Percentiles rank a stretch among this genome's conserved stretches.
These are phyloP conservation scores for Ceraclea dissimilis DNA, from an alignment of 2,888 invertebrate species.

Conservation along the genomic window DNA sequence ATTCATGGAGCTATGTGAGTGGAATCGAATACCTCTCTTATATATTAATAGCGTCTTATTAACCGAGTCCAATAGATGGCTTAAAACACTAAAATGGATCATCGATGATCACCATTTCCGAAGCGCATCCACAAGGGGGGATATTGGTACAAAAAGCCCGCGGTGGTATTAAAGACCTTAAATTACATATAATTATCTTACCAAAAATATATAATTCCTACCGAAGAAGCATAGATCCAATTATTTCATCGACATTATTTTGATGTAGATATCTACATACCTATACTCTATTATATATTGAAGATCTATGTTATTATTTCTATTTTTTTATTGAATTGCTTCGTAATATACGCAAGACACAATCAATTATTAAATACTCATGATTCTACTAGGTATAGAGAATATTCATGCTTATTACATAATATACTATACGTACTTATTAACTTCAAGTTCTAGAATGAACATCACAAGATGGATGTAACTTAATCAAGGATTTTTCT, in stretches of 20 bases:
- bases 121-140: not conserved
- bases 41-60: constrained; percentile 11
- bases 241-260: constrained; percentile 2
- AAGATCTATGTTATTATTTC: too few species aligned
- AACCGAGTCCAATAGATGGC: constrained; percentile 3
- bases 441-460: too few species aligned
- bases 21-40: not conserved
- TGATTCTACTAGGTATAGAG: too few species aligned
- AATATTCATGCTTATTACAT: too few species aligned
- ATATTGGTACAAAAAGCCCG: constrained; percentile 7
- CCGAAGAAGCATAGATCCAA: constrained; percentile 14
- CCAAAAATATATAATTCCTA: constrained; percentile 20
- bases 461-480: too few species aligned
- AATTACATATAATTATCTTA: constrained; percentile 24
- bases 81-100: constrained; percentile 2
- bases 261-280: not conserved
- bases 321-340: too few species aligned
- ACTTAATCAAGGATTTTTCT: too few species aligned
- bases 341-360: too few species aligned
- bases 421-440: too few species aligned
- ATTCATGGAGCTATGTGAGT: too few species aligned
- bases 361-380: too few species aligned
- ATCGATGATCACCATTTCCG: constrained; percentile 1
- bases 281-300: too few species aligned
- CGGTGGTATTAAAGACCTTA: constrained; percentile 20